Evolutionary conservation across 2,797 vertebrate species (phyloP).

Genomic region (Cynodonichthys magdalenae): DNA sequence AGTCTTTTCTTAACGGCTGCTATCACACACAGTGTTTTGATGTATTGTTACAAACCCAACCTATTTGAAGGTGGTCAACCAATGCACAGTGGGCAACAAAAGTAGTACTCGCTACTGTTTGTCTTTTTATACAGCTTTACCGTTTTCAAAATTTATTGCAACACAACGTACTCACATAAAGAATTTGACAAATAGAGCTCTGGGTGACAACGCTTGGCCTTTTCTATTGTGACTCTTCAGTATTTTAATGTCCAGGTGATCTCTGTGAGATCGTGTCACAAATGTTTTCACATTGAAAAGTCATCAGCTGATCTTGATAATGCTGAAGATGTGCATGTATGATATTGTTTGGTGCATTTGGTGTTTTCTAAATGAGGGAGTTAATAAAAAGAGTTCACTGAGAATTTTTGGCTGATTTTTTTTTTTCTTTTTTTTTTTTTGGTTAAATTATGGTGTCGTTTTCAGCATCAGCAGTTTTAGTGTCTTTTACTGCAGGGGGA

Average conservation of each 20-base stretch:
- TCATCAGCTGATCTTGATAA: conserved; percentile 84
- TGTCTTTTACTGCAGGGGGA: conserved; percentile 67
- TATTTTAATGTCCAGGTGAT: conserved; percentile 79
- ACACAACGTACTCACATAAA: conserved; percentile 3
- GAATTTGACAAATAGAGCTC: conserved; percentile 19
- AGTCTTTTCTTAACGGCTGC: conserved; percentile 54
- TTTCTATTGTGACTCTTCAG: conserved; percentile 74
- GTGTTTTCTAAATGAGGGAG: conserved; percentile 82
- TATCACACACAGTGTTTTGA: conserved; percentile 57
- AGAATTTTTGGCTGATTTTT: conserved; percentile 41
- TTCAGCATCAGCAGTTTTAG: conserved; percentile 73
- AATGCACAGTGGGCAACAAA: conserved; percentile 29
- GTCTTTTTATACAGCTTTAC: conserved; percentile 65
- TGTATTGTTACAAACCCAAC: conserved; percentile 49
- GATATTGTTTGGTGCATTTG: conserved; percentile 83
- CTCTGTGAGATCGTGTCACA: conserved; percentile 90
- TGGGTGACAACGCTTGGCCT: conserved; percentile 78
- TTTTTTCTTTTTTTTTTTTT: conserved; percentile 13
- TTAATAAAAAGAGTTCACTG: conserved; percentile 82
- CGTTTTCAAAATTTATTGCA: conserved; percentile 36
- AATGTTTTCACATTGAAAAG: conserved; percentile 98
- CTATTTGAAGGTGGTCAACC: conserved; percentile 66
- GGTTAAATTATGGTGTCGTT: conserved; percentile 60
- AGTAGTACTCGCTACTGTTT: conserved; percentile 34
- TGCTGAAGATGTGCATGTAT: conserved; percentile 86